Evolutionary conservation across 2,888 invertebrate genomes (phyloP).

Genomic region (Latrodectus hesperus): DNA sequence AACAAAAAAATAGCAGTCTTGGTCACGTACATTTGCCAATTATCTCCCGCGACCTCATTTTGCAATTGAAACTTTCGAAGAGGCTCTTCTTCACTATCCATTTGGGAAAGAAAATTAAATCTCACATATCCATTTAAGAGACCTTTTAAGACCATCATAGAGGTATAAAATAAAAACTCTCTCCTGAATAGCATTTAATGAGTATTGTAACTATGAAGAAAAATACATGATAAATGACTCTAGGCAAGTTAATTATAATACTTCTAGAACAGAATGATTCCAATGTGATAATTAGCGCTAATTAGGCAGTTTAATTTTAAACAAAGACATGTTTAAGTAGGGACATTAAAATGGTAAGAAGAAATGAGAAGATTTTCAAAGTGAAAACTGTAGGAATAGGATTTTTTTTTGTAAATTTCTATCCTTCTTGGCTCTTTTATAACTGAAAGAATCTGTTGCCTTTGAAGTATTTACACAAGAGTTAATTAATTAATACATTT

Average conservation of each 20-base stretch:
- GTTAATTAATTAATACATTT: slow-evolving; percentile 38
- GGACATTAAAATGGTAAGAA: slow-evolving; percentile 46
- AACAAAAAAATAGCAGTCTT: too few species aligned
- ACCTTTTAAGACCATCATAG: slow-evolving; percentile 32
- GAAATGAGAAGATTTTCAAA: background rate
- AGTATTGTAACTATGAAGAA: slow-evolving; percentile 21
- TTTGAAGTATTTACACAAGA: slow-evolving; percentile 54
- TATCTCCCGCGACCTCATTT: slow-evolving; percentile 28
- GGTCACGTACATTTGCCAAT: background rate
- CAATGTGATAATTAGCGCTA: slow-evolving; percentile 59
- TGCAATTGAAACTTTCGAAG: background rate
- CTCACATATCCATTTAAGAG: slow-evolving; percentile 19
- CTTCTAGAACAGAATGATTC: slow-evolving; percentile 43
- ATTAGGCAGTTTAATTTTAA: slow-evolving; percentile 62
- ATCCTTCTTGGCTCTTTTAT: background rate
- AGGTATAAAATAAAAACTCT: slow-evolving; percentile 22
- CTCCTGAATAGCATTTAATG: background rate
- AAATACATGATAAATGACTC: slow-evolving; percentile 49
- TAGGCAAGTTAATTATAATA: slow-evolving; percentile 59
- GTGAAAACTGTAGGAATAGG: background rate
- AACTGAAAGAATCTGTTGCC: slow-evolving; percentile 14
- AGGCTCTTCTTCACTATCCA: background rate
- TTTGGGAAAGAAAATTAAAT: slow-evolving; percentile 33
- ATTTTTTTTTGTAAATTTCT: background rate
- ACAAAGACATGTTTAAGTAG: slow-evolving; percentile 56